Base-by-base conservation (phyloP, 2,888 invertebrate genomes). In the Notocelia uddmanniana region DNA sequence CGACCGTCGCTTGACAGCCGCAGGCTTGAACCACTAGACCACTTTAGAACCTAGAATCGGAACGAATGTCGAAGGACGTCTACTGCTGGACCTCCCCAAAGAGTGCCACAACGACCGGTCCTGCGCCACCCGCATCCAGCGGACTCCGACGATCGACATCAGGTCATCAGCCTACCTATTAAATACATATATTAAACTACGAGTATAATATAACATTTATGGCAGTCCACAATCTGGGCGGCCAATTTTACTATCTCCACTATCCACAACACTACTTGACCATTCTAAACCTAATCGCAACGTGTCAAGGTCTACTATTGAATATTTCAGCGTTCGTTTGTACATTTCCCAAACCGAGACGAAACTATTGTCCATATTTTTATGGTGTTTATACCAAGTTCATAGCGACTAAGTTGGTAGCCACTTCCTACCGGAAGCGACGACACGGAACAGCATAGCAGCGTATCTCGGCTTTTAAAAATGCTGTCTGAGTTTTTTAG, bases 401-500 rank as follows among this genome's bases (percentile, higher is more conserved):
- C 15, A 31, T 21, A 11, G 11, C 15, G 15, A 45, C 31, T 58
- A 50, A 68, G 23, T 63, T 52, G 21, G 34, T 31, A 63, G 52
- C 63, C 50, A 63, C 63, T 63, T 63, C 63, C 63, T 63, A 34
- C 52, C 63, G 63, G 63, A 63, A 63, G 50, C 9, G 5, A 19
- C 19, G 50, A 63, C 34, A 48, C 48, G 19, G 34, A 9, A 2
- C 2, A 50, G 15, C 9, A 19, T 23, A 52, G 10, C 15, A 3
- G 9, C 8, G 34, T 63, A 63, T 52, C 52, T 9, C 21, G 21
- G 9, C 6, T 52, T 52, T 63, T 19, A 1, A 63, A 52, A n/a
- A 2, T 15, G 11, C 11, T 0, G n/a, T n/a, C n/a, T n/a, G n/a
- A n/a, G n/a, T n/a, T n/a, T n/a, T n/a, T n/a, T n/a, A n/a, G n/a